phyloP scores from a whole-genome alignment of 2,113 vertebrate species.

The Cheilinus undulatus region DNA sequence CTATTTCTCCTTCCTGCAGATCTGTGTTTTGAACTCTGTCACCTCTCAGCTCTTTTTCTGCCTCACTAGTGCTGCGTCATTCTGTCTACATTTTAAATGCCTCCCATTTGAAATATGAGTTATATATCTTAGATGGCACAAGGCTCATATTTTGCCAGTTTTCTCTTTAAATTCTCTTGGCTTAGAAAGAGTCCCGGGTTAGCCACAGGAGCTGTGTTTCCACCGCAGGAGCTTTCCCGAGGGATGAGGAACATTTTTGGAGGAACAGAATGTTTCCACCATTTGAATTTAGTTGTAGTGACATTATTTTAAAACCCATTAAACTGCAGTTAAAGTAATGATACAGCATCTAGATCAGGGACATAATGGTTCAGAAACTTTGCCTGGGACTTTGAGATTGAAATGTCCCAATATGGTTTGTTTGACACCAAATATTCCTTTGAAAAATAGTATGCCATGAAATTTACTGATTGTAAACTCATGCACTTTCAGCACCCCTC shows the following conservation, averaged over 20 bases:
- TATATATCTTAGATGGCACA: neutral
- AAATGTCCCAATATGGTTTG: no score
- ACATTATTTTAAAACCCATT: neutral
- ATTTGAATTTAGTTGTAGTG: neutral
- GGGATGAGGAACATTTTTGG: neutral
- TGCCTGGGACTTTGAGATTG: no score
- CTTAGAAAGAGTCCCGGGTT: neutral
- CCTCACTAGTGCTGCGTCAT: neutral
- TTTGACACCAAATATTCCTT: no score
- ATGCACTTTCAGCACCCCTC: no score
- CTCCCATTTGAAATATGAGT: neutral
- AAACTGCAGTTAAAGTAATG: no score
- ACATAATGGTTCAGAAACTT: no score
- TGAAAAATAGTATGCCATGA: no score
- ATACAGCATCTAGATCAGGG: no score
- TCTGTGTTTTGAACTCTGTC: constrained; percentile 10
- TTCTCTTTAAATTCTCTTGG: neutral
- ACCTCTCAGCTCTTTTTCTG: neutral
- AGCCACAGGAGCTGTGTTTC: neutral
- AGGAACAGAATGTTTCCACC: neutral
- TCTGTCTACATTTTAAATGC: neutral
- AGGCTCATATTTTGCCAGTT: neutral
- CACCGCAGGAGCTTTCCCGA: neutral
- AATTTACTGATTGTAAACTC: no score
- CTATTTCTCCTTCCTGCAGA: neutral